A percentile compares a stretch with the other conserved stretches of the same genome.
phyloP scores from a whole-genome alignment of 2,888 invertebrate genomes.

The Asteroscopus sphinx region DNA sequence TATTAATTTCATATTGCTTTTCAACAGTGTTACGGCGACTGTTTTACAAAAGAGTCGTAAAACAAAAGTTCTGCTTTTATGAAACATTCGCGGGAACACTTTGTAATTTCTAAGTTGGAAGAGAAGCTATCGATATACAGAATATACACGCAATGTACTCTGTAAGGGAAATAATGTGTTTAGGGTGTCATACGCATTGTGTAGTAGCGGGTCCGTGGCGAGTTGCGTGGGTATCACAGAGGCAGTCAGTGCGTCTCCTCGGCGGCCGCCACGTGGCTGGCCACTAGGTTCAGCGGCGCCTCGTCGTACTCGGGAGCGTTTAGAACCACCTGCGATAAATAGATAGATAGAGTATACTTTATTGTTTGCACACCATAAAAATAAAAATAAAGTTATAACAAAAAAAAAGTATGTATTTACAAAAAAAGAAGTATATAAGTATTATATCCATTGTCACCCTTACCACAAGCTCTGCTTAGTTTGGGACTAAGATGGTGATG shows the following conservation, averaged over 20 bases:
- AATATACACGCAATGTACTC: conserved; percentile 40
- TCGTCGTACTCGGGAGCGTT: conserved; percentile 88
- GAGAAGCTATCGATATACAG: conserved; percentile 41
- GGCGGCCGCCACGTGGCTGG: conserved; percentile 92
- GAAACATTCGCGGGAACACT: conserved; percentile 58
- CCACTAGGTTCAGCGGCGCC: conserved; percentile 92
- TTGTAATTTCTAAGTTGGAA: conserved; percentile 41
- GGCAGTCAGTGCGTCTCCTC: conserved; percentile 89
- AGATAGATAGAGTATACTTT: no score
- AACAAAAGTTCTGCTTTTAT: conserved; percentile 41
- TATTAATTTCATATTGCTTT: conserved; percentile 59
- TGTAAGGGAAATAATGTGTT: conserved; percentile 23
- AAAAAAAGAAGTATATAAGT: no score
- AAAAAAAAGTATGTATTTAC: no score
- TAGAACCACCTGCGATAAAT: conserved; percentile 77
- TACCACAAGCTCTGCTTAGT: no score
- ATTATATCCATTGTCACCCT: no score
- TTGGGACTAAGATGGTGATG: no score
- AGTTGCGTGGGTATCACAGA: conserved; percentile 60
- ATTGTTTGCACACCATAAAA: no score
- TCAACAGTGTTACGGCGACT: conserved; percentile 53
- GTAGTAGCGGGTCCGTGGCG: conserved; percentile 14
- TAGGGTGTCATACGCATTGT: conserved; percentile 33
- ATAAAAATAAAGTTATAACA: no score
- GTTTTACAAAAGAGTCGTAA: conserved; percentile 56